Base-by-base conservation (phyloP, 2,888 invertebrate genomes). In the Dermolepida albohirtum region DNA sequence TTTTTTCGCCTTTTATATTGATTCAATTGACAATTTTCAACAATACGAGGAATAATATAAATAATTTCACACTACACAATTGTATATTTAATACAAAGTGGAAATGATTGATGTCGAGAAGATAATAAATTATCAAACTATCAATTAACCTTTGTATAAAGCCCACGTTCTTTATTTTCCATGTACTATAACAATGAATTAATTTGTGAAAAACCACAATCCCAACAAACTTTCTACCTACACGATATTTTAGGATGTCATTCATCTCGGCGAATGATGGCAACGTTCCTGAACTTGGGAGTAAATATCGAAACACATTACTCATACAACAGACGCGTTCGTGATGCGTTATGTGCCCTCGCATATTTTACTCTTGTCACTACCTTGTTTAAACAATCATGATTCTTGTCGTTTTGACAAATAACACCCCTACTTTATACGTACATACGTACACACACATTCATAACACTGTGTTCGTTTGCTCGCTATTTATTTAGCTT, bases 321-420 rank as follows among this genome's bases (percentile, higher is more conserved):
- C 57, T 57, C 57, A 57, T 22, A 8, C 7, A 12, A 12, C 27
- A 39, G 39, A 10, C 7, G 7, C 57, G 57, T 27, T 22, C 27
- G 43, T 43, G 57, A 57, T 57, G 43, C 12, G 57, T 16, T 40
- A 55, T 55, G 55, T 55, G 55, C 43, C 43, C 29, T 49, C 63
- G 79, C 79, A 79, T 78, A 78, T 78, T 77, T 77, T 77, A 76
- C 77, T 75, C 73, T 72, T 76, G 77, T 77, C 78, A 76, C 74
- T 78, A 77, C 77, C 76, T 78, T 78, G 78, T 79, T 79, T 78
- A 76, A 78, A 76, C 76, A 73, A 76, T 76, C 76, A 76, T 79
- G 76, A 78, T 77, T 79, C 75, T 74, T 75, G 74, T 71, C 71
- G 75, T 49, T 51, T 40, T 78, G 78, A 79, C 77, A 77, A 78